Evolutionary conservation across 2,113 vertebrate species (phyloP), one percentile per base, ranked within the genome.

Genomic region (Drymodes brunneopygia): DNA sequence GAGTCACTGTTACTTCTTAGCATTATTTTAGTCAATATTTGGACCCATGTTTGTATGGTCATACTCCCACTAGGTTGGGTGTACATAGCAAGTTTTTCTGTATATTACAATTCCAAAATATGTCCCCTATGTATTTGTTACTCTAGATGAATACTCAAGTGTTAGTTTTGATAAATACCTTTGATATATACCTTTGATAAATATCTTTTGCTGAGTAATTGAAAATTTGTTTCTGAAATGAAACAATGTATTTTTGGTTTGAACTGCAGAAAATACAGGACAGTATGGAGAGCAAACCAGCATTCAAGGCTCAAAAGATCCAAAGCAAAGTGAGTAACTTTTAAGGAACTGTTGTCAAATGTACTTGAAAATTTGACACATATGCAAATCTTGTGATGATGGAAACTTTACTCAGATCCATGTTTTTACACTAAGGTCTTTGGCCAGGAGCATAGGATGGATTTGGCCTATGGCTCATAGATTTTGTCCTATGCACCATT

Each of bases 271-370:
- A 20, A 28, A 58, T 21, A 54, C 11, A 15, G 11, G 82, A 86
- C 20, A 64, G 6, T 70, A 45, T n/a, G 47, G 74, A 88, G 38
- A 62, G 20, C 24, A 85, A 67, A 64, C 56, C 93, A 58, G 36
- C 61, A 71, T 95, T 97, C 64, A 94, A 53, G 47, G 95, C 95
- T 84, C 97, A 92, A 69, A 94, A 96, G 84, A 88, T 96, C 33
- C 94, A 69, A 73, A 85, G 48, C 36, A 96, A 91, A 81, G 97
- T 97, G 35, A 96, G 96, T 40, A 92, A 44, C 14, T 28, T 65
- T 66, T 80, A 58, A 92, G 33, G 29, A 64, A 45, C 38, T 35
- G 4, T 36, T 92, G 31, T 44, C 31, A 81, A 31, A 65, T 48
- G 17, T 48, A 64, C 19, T 86, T 91, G 56, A 45, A 94, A 73